Evolutionary conservation across 2,888 invertebrate genomes (phyloP), one percentile per base, ranked within the genome.

Genomic region (Dendrolimus houi): DNA sequence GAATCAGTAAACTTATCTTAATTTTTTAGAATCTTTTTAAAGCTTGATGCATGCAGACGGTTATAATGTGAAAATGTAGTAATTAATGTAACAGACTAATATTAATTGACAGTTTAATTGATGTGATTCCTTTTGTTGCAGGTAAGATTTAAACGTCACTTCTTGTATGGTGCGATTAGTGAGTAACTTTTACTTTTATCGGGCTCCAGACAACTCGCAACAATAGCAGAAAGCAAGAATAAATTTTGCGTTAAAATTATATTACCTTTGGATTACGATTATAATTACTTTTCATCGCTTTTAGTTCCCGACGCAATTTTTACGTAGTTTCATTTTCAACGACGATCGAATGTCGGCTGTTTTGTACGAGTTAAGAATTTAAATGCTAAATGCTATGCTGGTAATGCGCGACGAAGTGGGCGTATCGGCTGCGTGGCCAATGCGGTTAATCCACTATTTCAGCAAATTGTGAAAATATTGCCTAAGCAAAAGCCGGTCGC

Each of bases 391-490:
- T 60, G 56, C 56, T 60, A 60, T 61, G 62, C 60, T 60, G 62
- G 65, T 65, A 67, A 62, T 66, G 58, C 61, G 63, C 61, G 56
- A 62, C 62, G 57, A 63, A 64, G 71, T 70, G 65, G 72, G 69
- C 70, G 69, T 71, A 68, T 66, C 67, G 65, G 60, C 68, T 68
- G 74, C 75, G 69, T 74, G 62, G 74, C 71, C 68, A 77, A 75
- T 77, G 75, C 75, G 72, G 74, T 74, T 80, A 81, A 81, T 82
- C 74, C 75, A 79, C 72, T 77, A 77, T 81, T 85, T 81, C 81
- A 79, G 69, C 63, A 62, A 68, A 79, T 86, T 85, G 81, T 81
- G 83, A 79, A 86, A 86, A 81, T 67, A 71, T 87, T 85, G 74
- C 75, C 63, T 69, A 82, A 85, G 72, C 58, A 63, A 62, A 64